Evolutionary conservation across 2,113 vertebrate species (phyloP).

Genomic region (Bagarius yarrelli): DNA sequence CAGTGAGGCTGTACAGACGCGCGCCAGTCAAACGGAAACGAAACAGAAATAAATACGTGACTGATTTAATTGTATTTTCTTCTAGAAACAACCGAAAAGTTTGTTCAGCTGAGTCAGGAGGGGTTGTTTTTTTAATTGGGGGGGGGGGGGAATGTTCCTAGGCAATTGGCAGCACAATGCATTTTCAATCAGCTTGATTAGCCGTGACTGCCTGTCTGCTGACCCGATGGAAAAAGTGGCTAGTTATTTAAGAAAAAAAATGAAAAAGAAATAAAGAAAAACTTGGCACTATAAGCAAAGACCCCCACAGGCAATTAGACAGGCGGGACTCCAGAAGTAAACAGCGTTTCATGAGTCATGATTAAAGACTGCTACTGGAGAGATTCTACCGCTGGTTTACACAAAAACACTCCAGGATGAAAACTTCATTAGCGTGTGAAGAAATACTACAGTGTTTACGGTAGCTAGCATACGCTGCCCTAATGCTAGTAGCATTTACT

Average conservation of each 20-base stretch:
- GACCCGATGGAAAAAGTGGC: slow-evolving; percentile 24
- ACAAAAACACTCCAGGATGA: not conserved
- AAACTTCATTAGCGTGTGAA: not conserved
- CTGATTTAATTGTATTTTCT: not conserved
- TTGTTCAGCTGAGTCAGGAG: not conserved
- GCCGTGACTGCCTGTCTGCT: slow-evolving; percentile 18
- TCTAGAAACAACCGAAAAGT: slow-evolving; percentile 13
- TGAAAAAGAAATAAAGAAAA: too few species aligned
- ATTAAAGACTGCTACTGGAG: slow-evolving; percentile 6
- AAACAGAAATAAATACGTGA: not conserved
- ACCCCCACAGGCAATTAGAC: not conserved
- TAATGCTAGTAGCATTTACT: too few species aligned
- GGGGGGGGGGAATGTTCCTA: not conserved
- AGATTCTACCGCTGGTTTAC: slow-evolving; percentile 4
- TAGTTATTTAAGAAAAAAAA: not conserved
- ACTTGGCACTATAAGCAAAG: not conserved
- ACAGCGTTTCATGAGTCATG: not conserved
- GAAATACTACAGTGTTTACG: too few species aligned
- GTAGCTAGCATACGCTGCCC: not conserved
- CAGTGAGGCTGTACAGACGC: not conserved
- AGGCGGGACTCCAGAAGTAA: slow-evolving; percentile 20
- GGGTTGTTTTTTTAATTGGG: not conserved
- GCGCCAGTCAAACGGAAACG: not conserved
- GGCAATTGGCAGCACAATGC: slow-evolving; percentile 2
- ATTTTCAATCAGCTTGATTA: slow-evolving; percentile 38